These are phyloP conservation scores for Brachyistius frenatus DNA, from an alignment of 2,113 vertebrate genomes.

Conservation along the genomic window DNA sequence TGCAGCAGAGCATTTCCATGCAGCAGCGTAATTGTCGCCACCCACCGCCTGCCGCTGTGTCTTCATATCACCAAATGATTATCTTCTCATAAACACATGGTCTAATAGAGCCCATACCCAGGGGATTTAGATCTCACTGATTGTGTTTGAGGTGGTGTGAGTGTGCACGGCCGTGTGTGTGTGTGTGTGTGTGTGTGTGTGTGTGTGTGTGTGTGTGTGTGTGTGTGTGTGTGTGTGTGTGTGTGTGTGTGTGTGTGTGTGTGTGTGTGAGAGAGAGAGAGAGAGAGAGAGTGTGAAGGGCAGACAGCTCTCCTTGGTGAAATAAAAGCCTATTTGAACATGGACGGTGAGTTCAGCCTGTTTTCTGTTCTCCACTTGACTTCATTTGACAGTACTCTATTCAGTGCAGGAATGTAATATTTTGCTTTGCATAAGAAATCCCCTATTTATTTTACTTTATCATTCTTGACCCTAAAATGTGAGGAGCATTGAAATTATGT, in stretches of 20 bases:
- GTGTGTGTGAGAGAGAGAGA: constrained; percentile 1
- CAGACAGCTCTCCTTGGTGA: constrained; percentile 39
- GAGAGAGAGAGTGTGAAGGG: constrained; percentile 35
- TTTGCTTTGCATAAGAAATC: neutral
- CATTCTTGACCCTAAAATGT: neutral
- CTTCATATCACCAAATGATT: constrained; percentile 72
- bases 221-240: constrained; percentile 31
- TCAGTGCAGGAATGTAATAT: neutral
- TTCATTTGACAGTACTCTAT: constrained; percentile 9
- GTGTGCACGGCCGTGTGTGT: neutral
- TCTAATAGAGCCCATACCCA: constrained; percentile 61
- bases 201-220: neutral
- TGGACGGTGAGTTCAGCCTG: constrained; percentile 8
- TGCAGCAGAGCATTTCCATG: constrained; percentile 50
- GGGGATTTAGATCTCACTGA: constrained; percentile 60
- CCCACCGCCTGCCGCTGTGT: constrained; percentile 37
- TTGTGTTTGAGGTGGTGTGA: constrained; percentile 15
- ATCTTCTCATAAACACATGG: constrained; percentile 61
- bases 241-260: constrained; percentile 14
- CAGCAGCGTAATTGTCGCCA: constrained; percentile 37
- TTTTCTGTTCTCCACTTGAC: constrained; percentile 19
- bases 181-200: constrained; percentile 21
- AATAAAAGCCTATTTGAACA: constrained; percentile 38
- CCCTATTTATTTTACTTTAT: neutral
- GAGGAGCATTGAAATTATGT: neutral